Percentiles rank a stretch among this genome's conserved stretches.
Evolutionary conservation across 1,140 invertebrate genomes (phyloP).

Genomic region (Calliphora vicina): DNA sequence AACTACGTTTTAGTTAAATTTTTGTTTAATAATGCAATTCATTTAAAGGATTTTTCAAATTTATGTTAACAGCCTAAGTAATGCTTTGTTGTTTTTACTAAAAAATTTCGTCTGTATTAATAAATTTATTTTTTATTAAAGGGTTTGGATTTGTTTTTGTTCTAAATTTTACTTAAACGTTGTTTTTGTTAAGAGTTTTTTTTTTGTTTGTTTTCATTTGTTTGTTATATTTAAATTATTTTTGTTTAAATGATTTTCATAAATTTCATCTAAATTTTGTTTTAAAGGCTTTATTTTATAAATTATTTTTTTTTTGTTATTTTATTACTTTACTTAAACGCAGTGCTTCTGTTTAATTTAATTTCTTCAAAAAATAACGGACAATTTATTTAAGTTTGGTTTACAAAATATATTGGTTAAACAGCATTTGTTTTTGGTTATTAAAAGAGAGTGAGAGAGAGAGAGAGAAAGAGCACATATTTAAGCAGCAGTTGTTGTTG

Average conservation of each 20-base stretch:
- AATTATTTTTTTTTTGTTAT: background rate
- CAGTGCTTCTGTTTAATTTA: background rate
- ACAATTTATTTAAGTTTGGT: background rate
- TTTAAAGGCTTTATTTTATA: conserved; percentile 24
- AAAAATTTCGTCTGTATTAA: background rate
- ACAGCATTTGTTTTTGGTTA: too few relatives aligned
- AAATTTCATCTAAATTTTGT: conserved; percentile 30
- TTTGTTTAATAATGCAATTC: background rate
- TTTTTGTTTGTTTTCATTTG: background rate
- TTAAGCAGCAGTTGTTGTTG: background rate
- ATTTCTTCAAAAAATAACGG: background rate
- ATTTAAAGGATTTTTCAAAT: background rate
- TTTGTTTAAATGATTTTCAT: conserved; percentile 29
- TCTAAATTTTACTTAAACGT: conserved; percentile 11
- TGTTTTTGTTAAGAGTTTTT: conserved; percentile 9
- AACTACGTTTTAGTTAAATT: background rate
- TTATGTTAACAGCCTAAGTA: conserved; percentile 34
- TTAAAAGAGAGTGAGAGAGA: background rate
- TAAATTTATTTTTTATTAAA: conserved; percentile 1
- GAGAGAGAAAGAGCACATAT: background rate
- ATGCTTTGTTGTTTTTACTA: conserved; percentile 25
- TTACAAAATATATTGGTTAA: background rate
- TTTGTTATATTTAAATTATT: conserved; percentile 9
- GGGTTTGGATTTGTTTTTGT: background rate
- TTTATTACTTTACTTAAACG: conserved; percentile 20